Evolutionary conservation across 2,113 vertebrate species (phyloP), one percentile per base, ranked within the genome.

Genomic region (Larimichthys polyactis): DNA sequence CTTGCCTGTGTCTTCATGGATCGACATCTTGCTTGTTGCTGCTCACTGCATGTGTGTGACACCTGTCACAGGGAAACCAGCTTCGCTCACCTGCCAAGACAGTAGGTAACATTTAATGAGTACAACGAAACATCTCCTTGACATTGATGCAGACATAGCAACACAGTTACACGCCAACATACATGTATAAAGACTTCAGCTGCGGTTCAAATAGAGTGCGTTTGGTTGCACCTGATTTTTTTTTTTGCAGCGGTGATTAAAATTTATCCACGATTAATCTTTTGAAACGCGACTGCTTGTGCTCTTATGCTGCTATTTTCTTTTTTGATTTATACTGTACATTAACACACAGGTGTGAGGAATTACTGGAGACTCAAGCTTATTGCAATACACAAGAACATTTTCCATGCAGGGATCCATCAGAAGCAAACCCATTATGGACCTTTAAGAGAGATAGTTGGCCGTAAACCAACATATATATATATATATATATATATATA

Each of bases 61-160:
- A 76, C 72, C 71, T 79, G 65, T 82, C 65, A 62, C 93, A 95
- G 94, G 93, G 69, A 95, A 95, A 83, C 93, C 93, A 15, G 92
- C 94, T 29, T 93, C 92, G 0, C 93, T 89, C 88, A 93, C 90
- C 90, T 96, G 94, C 94, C 93, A 94, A 93, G 92, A 95, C 92
- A 95, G 94, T 95, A 96, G 95, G 95, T 95, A 94, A 90, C 94
- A 90, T 93, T 94, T 93, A 86, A 86, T 90, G 82, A 89, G 75
- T 87, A 52, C n/a, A 60, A 48, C 59, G 2, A 88, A 63, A 62
- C 44, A 66, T 48, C n/a, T 75, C 43, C 20, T 49, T 77, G 54
- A 63, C 36, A 52, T 4, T 65, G 27, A 74, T 20, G n/a, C 16
- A 36, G 19, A 70, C 27, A 44, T 17, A 52, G 49, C 22, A 0